A percentile compares a stretch with the other conserved stretches of the same genome.
Conservation (phyloP, 2,888 invertebrate genomes). For the Artemia sp. region DNA sequence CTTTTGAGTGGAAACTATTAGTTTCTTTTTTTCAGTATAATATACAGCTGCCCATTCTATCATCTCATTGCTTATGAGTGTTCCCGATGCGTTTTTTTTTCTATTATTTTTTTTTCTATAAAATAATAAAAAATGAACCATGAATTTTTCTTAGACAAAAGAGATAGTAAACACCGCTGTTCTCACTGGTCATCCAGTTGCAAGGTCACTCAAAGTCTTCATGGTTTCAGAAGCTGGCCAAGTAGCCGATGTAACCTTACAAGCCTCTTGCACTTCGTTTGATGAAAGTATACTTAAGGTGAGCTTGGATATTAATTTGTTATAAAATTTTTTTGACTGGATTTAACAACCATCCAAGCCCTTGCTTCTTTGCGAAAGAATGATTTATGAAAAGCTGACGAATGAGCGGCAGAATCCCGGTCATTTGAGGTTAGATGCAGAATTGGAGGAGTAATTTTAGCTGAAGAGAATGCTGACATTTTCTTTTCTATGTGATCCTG, state of each 20-base stretch:
- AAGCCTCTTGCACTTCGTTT: slow-evolving; percentile 83
- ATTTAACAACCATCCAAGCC: slow-evolving; percentile 18
- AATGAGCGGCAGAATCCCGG: too few species aligned
- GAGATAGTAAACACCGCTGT: slow-evolving; percentile 90
- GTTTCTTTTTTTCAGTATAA: too few species aligned
- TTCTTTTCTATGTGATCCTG: too few species aligned
- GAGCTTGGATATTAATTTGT: slow-evolving; percentile 27
- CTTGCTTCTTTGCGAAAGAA: neutral
- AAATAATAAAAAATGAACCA: too few species aligned
- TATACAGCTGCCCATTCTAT: too few species aligned
- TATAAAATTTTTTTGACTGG: neutral
- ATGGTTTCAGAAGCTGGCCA: slow-evolving; percentile 85
- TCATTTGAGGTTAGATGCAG: too few species aligned
- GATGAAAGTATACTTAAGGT: slow-evolving; percentile 93
- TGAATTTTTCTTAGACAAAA: slow-evolving; percentile 52
- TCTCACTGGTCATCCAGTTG: slow-evolving; percentile 78
- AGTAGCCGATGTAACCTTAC: slow-evolving; percentile 82
- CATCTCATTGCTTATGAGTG: too few species aligned
- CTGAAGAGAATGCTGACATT: too few species aligned
- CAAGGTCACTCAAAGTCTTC: slow-evolving; percentile 85
- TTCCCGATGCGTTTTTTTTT: too few species aligned
- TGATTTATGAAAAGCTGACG: slow-evolving; percentile 7
- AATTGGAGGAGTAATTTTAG: too few species aligned
- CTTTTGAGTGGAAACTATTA: too few species aligned
- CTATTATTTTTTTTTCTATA: too few species aligned